Percentiles rank a stretch among this genome's conserved stretches.
phyloP scores from a whole-genome alignment of 2,113 vertebrate species.

The Catagonus wagneri region DNA sequence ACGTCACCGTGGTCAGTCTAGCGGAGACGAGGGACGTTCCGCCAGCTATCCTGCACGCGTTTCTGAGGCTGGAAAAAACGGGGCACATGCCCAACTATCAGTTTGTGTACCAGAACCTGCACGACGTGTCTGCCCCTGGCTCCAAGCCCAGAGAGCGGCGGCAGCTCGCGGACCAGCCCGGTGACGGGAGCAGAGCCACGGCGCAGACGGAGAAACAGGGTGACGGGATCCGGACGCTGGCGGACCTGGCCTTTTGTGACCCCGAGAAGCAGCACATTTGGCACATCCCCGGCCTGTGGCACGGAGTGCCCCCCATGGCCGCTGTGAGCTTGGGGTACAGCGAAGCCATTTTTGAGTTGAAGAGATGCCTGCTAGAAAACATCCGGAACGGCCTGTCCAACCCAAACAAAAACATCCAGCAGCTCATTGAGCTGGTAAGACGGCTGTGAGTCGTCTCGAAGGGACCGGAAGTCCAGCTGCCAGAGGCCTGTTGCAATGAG shows the following conservation, averaged over 20 bases:
- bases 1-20: constrained; percentile 88
- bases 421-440: constrained; percentile 82
- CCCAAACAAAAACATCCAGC: constrained; percentile 77
- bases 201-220: constrained; percentile 87
- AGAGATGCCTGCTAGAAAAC: constrained; percentile 82
- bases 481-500: not conserved
- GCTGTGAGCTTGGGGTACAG: constrained; percentile 83
- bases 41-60: constrained; percentile 87
- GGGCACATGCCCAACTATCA: constrained; percentile 88
- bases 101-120: constrained; percentile 91
- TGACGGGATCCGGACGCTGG: constrained; percentile 48
- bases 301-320: constrained; percentile 83
- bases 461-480: constrained; percentile 12
- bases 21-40: constrained; percentile 87
- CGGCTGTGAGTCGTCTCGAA: constrained; percentile 75
- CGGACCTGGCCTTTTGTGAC: constrained; percentile 68
- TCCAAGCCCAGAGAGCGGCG: constrained; percentile 87
- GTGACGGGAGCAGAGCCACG: constrained; percentile 85
- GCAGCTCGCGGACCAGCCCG: constrained; percentile 83
- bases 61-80: constrained; percentile 87
- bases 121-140: constrained; percentile 84
- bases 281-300: constrained; percentile 84
- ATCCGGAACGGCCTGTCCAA: constrained; percentile 77
- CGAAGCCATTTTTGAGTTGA: constrained; percentile 82
- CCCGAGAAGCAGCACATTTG: constrained; percentile 77